Base-by-base conservation (phyloP, 1,140 invertebrate species). In the Riptortus pedestris region DNA sequence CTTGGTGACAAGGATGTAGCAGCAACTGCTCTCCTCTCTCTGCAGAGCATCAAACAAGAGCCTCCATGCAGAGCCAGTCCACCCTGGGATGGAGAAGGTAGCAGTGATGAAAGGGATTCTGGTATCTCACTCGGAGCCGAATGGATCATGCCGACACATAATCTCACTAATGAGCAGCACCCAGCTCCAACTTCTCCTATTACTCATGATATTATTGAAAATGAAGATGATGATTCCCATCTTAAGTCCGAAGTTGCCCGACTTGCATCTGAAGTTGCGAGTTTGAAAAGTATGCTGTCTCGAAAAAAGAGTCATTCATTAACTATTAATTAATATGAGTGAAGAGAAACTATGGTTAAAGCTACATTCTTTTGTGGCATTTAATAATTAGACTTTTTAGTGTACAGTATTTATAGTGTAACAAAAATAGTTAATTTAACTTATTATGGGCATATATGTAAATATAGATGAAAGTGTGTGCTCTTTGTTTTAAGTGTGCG, bases 231-330 rank as follows among this genome's bases (percentile, higher is more conserved):
- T 27, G 82, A 81, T 68, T 73, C 71, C 22, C 85, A 89, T 71
- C 80, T 97, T 0, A 88, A 93, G 70, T 85, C 84, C 0, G 87
- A 95, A 74, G 77, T 96, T 67, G 88, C 91, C 61, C 80, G 88
- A 63, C 80, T 97, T 3, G 91, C 92, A 11, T 89, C 87, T 0
- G 94, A 97, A 74, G 91, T 96, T 45, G 91, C 90, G n/a, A 86
- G 84, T 66, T 81, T 96, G 0, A 90, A 93, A 67, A 78, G 76
- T 65, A 73, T 82, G 62, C 69, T 83, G 14, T 69, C 70, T 18
- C 67, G 68, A 47, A 72, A 72, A 52, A 67, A 67, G 52, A 48
- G 60, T 12, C 51, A 55, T 18, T 24, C 20, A 7, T 55, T 55
- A 24, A 26, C 22, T 24, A 55, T 55, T 14, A 55, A 55, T 55